Percentiles rank a stretch among this genome's conserved stretches.
Conservation (phyloP, 2,113 vertebrate species). For the Sturnus vulgaris region DNA sequence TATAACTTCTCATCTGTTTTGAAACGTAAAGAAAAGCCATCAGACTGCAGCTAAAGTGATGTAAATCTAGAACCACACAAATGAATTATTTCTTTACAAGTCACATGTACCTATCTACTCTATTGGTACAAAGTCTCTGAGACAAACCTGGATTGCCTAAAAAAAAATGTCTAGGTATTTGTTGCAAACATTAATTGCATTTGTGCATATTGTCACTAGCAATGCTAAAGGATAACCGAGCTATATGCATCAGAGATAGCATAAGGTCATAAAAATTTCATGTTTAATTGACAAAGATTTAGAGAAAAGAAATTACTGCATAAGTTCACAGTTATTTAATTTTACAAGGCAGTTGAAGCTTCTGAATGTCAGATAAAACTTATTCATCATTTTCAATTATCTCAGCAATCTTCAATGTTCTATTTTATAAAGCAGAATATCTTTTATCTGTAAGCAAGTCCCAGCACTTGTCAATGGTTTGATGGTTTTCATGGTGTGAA, state of each 20-base stretch:
- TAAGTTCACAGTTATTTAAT: background rate
- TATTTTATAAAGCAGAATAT: background rate
- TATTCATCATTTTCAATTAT: background rate
- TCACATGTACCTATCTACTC: background rate
- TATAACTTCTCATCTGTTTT: background rate
- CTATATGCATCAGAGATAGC: background rate
- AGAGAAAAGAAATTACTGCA: background rate
- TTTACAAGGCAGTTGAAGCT: background rate
- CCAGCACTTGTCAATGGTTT: background rate
- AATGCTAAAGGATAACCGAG: background rate
- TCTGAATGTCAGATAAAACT: background rate
- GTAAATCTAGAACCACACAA: background rate
- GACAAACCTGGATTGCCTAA: background rate
- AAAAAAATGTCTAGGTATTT: background rate
- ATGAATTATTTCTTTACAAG: background rate
- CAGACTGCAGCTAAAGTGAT: background rate
- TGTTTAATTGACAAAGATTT: background rate
- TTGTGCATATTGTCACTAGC: background rate
- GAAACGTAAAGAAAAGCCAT: background rate
- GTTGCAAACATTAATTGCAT: background rate
- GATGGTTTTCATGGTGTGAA: background rate
- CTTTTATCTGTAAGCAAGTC: background rate
- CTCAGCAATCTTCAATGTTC: background rate
- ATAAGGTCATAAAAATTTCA: background rate
- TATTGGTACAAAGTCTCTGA: background rate